Evolutionary conservation across 2,113 vertebrate species (phyloP).

Genomic region (Sarotherodon lohbergeri): DNA sequence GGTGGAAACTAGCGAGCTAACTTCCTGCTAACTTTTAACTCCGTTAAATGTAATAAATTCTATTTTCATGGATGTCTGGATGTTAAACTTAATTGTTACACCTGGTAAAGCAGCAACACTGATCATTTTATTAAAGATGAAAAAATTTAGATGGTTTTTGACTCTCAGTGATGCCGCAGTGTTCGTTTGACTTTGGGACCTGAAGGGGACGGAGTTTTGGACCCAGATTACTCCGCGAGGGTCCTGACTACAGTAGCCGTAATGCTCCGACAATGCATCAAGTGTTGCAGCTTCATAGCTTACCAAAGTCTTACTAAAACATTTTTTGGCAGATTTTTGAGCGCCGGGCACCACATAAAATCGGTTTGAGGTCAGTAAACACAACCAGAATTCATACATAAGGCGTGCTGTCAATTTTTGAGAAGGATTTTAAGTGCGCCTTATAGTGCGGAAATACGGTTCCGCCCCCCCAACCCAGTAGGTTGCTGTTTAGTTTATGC

Average conservation of each 20-base stretch:
- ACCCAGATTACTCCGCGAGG: neutral
- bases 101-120: neutral
- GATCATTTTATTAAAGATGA: neutral
- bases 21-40: neutral
- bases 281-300: accelerated
- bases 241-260: neutral
- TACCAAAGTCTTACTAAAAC: neutral
- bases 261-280: neutral
- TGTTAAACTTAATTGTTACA: neutral
- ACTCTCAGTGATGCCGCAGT: neutral
- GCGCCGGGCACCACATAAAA: accelerated
- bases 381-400: neutral
- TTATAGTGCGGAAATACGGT: accelerated
- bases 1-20: accelerated
- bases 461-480: neutral
- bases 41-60: neutral
- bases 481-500: neutral
- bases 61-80: neutral
- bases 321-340: neutral
- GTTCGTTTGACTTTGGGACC: neutral
- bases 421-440: neutral
- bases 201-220: accelerated
- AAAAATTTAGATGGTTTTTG: neutral
- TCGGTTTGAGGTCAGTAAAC: neutral
- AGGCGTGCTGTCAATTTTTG: neutral